Evolutionary conservation across 1,140 invertebrate genomes (phyloP).

Genomic region (Eumaeus atala): DNA sequence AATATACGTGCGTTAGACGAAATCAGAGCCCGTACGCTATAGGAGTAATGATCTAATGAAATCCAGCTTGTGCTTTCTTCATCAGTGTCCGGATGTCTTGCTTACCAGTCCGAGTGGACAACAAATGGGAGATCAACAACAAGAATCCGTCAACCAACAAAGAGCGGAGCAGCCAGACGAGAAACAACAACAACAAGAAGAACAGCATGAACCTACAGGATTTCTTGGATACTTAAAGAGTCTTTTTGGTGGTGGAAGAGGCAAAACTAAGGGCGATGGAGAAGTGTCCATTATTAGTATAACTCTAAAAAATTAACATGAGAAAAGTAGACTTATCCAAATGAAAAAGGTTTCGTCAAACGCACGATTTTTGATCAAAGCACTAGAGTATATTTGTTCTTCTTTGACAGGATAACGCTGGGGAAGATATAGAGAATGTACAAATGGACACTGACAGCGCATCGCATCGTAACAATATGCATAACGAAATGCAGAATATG

Average conservation of each 20-base stretch:
- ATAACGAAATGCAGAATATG: too few relatives aligned
- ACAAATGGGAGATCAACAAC: conserved; percentile 16
- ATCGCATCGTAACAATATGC: too few relatives aligned
- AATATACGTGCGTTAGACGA: conserved; percentile 61
- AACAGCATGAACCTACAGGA: conserved; percentile 26
- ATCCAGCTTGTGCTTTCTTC: conserved; percentile 65
- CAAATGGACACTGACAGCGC: conserved; percentile 18
- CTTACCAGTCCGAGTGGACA: conserved; percentile 26
- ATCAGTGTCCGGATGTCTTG: conserved; percentile 51
- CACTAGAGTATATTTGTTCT: conserved; percentile 25
- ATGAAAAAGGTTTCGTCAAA: conserved; percentile 48
- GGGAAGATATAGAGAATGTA: conserved; percentile 35
- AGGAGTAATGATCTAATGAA: conserved; percentile 61
- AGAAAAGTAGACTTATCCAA: too few relatives aligned
- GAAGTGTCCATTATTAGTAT: conserved; percentile 35
- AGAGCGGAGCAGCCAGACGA: too few relatives aligned
- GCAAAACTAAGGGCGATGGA: conserved; percentile 28
- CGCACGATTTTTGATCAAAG: conserved; percentile 42
- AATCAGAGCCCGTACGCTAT: conserved; percentile 55
- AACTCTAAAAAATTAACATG: conserved; percentile 11
- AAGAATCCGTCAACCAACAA: conserved; percentile 18
- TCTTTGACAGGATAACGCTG: conserved; percentile 51
- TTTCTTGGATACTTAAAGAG: conserved; percentile 44
- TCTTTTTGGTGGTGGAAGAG: conserved; percentile 36
- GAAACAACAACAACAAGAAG: conserved; percentile 27